Evolutionary conservation across 2,888 invertebrate genomes (phyloP), one percentile per base, ranked within the genome.

Genomic region (Drosophila longiperda): DNA sequence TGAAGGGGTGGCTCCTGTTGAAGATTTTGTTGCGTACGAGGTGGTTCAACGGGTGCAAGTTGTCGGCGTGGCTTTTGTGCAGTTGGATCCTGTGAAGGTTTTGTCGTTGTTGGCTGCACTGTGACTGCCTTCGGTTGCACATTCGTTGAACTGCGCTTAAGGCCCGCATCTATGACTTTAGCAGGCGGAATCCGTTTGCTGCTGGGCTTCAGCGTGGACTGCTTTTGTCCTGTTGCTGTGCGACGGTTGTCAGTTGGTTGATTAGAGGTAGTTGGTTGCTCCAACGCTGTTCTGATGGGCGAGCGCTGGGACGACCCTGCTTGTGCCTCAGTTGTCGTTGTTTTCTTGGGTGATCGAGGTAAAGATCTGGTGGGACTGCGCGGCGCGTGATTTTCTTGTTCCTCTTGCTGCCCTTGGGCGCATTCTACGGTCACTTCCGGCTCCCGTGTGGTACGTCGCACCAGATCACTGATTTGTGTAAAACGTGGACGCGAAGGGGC

Each of bases 391-490:
- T n/a, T 33, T 34, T 54, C 29, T 5, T 54, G 61, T 7, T 71
- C 58, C 48, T 40, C 33, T 32, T 54, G 7, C n/a, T 33, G 45
- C 3, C 2, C 17, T 3, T 53, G 29, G 2, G 12, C 2, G 36
- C 1, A 29, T 11, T 52, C 38, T 5, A 9, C 9, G 1, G 36
- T 23, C 20, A 23, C 32, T 11, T 45, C 38, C 5, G 32, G 26
- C 3, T 12, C n/a, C 17, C 20, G 29, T 6, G 32, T 50, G 29
- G 33, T 52, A 29, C 63, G 75, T 20, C 60, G 53, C 38, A 92
- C 83, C 38, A 92, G 75, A 33, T 92, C 92, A 0, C 90, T 87
- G 36, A 92, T 91, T 73, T 88, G 82, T 0, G 92, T 92, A 52
- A 92, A 92, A 12, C 91, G 84, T 36, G 82, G 84, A 20, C 75